phyloP scores from a whole-genome alignment of 2,888 invertebrate species.

The Agrochola litura region DNA sequence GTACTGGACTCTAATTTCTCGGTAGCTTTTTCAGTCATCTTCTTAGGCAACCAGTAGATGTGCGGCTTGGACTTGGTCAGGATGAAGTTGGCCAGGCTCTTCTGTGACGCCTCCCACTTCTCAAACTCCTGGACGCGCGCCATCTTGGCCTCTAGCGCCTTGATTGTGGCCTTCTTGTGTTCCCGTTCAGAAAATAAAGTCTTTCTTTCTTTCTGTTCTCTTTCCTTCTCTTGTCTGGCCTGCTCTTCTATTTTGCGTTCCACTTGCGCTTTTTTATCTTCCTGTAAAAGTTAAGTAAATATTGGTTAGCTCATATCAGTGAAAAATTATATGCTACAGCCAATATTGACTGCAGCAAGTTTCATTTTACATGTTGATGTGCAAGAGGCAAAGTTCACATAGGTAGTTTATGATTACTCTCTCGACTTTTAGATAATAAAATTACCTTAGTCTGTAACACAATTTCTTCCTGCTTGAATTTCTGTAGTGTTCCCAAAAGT shows the following conservation, averaged over 20 bases:
- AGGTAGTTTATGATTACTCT: background rate
- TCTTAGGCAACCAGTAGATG: constrained; percentile 96
- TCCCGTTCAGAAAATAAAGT: constrained; percentile 96
- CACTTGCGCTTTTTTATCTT: constrained; percentile 92
- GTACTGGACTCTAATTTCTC: constrained; percentile 92
- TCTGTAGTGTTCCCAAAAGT: constrained; percentile 97
- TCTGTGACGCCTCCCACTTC: constrained; percentile 94
- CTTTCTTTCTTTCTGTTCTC: constrained; percentile 94
- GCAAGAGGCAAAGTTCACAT: background rate
- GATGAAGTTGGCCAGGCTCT: constrained; percentile 95
- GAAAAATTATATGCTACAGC: background rate
- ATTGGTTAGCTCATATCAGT: background rate
- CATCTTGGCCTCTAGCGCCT: constrained; percentile 97
- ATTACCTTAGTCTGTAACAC: constrained; percentile 94
- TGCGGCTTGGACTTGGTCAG: constrained; percentile 96
- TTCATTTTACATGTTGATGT: background rate
- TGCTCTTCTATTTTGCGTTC: constrained; percentile 98
- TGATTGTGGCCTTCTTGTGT: constrained; percentile 96
- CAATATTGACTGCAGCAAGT: background rate
- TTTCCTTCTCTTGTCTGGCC: constrained; percentile 96
- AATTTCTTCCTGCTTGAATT: constrained; percentile 98
- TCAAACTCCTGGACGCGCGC: constrained; percentile 96
- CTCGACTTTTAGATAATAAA: background rate
- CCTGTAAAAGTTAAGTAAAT: constrained; percentile 71
- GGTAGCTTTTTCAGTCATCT: constrained; percentile 92